These are phyloP conservation scores for Oophaga sylvatica DNA, from an alignment of 2,797 vertebrate species.

Conservation along the genomic window DNA sequence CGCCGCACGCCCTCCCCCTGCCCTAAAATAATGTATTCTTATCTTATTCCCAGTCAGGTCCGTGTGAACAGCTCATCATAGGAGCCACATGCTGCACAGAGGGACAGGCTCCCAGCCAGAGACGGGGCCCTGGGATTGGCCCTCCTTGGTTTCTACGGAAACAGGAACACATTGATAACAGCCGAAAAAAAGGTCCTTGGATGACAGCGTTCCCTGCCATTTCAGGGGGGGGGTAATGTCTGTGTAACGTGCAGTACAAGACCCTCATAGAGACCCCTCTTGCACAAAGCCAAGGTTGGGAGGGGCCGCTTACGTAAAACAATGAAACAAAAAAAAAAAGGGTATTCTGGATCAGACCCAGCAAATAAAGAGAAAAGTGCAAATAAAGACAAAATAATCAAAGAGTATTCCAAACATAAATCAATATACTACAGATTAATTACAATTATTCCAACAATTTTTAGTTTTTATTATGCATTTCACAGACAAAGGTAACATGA, in stretches of 20 bases:
- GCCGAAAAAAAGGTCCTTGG: conserved; percentile 30
- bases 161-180: conserved; percentile 57
- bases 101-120: conserved; percentile 42
- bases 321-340: background rate
- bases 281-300: conserved; percentile 26
- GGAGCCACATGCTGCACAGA: conserved; percentile 54
- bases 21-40: conserved; percentile 38
- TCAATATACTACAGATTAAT: background rate
- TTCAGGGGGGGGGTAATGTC: conserved; percentile 36
- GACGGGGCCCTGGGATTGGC: conserved; percentile 39
- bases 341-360: background rate
- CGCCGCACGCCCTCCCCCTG: conserved; percentile 15
- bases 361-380: background rate
- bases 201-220: conserved; percentile 45
- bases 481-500: no score
- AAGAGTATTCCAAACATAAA: background rate
- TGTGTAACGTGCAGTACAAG: conserved; percentile 38
- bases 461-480: no score
- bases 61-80: conserved; percentile 50
- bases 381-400: background rate
- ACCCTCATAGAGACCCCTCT: conserved; percentile 29
- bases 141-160: conserved; percentile 50
- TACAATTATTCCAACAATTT: no score
- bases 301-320: background rate
- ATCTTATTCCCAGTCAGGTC: conserved; percentile 39